Base-by-base conservation (phyloP, 1,140 invertebrate species). In the Apis florea region DNA sequence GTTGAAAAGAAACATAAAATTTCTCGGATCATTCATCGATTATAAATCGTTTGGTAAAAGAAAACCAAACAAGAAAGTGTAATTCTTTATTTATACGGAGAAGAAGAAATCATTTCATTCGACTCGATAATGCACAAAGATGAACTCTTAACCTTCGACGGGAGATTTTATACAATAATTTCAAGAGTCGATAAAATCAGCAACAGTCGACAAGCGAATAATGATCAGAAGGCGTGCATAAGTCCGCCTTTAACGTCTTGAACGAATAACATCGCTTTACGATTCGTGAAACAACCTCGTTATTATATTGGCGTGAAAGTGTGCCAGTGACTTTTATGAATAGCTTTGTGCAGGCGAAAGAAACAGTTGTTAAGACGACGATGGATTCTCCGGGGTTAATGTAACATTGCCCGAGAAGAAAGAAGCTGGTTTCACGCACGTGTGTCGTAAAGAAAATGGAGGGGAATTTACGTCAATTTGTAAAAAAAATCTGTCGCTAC, bases 401-500 rank as follows among this genome's bases (percentile, higher is more conserved):
- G 86, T 90, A 89, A 87, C 71, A 85, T 89, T 85, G 81, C 82
- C 85, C 68, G 83, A 49, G 66, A 56, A 19, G 67, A 72, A 61
- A 19, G 67, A 69, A 78, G 49, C 79, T 69, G 79, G 83, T 66
- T 83, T 79, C 71, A 87, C 85, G 88, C 83, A 78, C 68, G 83
- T 83, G 69, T 78, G 24, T 84, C 82, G 85, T 82, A 71, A 86
- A 78, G 74, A 73, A 59, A 70, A 56, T 82, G 68, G 72, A 19
- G 66, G 79, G 72, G 70, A 82, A 86, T 90, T 90, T 87, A 84
- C 83, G 77, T 89, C 79, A 79, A 85, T 90, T 89, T 85, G 78
- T 74, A 90, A 87, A 91, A 90, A 90, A 90, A 31, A 31, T n/a
- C 79, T 85, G 82, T 77, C 75, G 72, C 75, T 78, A 64, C 78